Percentiles rank a stretch among this genome's conserved stretches.
Conservation (phyloP, 2,888 invertebrate species). For the Chrysopilus asiliformis region DNA sequence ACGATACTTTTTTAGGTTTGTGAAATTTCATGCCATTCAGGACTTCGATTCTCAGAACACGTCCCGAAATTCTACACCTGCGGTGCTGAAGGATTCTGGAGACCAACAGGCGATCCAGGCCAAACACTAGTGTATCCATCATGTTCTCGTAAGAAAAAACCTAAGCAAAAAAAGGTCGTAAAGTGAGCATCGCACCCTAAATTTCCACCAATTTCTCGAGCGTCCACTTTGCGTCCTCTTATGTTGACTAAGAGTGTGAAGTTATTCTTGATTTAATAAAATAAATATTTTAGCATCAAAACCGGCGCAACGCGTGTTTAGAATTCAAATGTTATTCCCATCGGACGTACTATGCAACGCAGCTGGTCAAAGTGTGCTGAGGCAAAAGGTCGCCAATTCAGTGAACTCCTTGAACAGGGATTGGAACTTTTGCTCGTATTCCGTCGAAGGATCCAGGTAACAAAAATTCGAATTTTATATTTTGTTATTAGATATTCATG, state of each 20-base stretch:
- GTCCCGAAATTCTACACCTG: constrained; percentile 97
- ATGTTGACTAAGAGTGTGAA: too few relatives aligned
- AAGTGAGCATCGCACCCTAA: too few relatives aligned
- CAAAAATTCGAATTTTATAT: neutral
- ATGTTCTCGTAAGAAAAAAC: constrained; percentile 68
- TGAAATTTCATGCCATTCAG: constrained; percentile 74
- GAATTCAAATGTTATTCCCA: constrained; percentile 87
- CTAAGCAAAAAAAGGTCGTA: too few relatives aligned
- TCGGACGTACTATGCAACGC: constrained; percentile 93
- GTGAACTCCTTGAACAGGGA: constrained; percentile 84
- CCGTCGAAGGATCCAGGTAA: constrained; percentile 55
- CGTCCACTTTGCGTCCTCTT: too few relatives aligned
- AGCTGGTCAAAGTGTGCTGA: constrained; percentile 83
- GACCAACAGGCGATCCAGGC: constrained; percentile 69
- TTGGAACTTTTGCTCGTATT: constrained; percentile 94
- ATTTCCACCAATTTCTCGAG: too few relatives aligned
- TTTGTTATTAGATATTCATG: too few relatives aligned
- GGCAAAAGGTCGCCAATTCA: constrained; percentile 77
- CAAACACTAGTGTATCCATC: constrained; percentile 80
- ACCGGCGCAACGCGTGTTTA: constrained; percentile 89
- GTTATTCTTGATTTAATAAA: neutral
- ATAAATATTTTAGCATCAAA: constrained; percentile 48
- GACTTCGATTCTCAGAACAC: constrained; percentile 79
- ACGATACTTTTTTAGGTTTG: constrained; percentile 45
- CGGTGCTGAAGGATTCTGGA: constrained; percentile 96